Conservation (phyloP, 2,113 vertebrate genomes). For the Anas platyrhynchos region DNA sequence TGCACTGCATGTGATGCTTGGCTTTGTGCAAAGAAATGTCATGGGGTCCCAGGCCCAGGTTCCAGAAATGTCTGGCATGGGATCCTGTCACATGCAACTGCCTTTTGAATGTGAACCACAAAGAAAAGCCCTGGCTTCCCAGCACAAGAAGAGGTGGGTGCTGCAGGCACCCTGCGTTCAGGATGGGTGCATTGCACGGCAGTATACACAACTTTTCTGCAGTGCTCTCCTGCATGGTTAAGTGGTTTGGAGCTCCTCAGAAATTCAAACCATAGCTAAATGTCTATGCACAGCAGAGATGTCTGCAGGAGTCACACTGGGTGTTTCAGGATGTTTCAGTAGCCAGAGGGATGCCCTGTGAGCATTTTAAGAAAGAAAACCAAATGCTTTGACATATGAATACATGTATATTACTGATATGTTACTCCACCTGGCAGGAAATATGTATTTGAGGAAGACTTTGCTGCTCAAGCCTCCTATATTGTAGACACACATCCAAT, state of each 20-base stretch:
- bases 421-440: neutral
- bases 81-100: neutral
- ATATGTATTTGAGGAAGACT: neutral
- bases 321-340: neutral
- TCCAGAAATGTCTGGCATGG: neutral
- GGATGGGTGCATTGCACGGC: fast-evolving
- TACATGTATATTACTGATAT: neutral
- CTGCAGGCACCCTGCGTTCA: neutral
- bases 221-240: neutral
- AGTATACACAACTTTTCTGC: neutral
- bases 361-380: neutral
- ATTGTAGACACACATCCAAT: neutral
- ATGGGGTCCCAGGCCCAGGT: neutral
- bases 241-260: neutral
- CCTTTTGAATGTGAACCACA: neutral
- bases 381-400: neutral
- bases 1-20: neutral
- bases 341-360: neutral
- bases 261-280: neutral
- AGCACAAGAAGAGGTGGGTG: neutral
- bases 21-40: neutral
- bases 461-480: neutral
- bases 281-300: neutral
- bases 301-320: neutral
- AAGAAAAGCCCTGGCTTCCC: neutral